Conservation (phyloP, 2,888 invertebrate species). For the Rapana venosa region DNA sequence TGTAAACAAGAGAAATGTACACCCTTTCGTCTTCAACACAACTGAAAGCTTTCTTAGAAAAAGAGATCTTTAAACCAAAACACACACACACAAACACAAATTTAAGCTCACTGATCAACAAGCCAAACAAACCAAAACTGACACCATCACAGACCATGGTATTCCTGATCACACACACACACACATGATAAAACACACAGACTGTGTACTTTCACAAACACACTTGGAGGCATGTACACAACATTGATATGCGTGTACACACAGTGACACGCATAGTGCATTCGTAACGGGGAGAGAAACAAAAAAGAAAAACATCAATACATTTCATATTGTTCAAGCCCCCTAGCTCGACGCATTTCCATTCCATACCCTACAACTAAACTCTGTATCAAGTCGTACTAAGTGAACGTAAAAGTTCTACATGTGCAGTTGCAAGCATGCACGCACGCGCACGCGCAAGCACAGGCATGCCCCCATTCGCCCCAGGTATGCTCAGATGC, state of each 20-base stretch:
- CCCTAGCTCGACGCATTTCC: neutral
- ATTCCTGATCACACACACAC: neutral
- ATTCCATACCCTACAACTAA: no score
- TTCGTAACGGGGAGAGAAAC: neutral
- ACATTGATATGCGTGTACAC: neutral
- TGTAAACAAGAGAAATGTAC: no score
- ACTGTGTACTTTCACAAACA: neutral
- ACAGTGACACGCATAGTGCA: no score
- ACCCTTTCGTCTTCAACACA: no score
- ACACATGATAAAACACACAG: no score
- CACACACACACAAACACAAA: neutral
- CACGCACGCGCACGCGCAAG: neutral
- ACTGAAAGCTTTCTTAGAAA: no score
- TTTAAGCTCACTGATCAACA: no score
- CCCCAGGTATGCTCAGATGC: neutral
- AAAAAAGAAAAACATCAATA: neutral
- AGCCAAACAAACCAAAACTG: no score
- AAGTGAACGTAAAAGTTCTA: neutral
- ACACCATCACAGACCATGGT: no score
- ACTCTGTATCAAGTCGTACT: no score
- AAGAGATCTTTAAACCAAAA: no score
- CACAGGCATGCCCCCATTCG: neutral
- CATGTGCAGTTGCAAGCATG: neutral
- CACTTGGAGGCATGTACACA: neutral
- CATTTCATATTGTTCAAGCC: neutral